Evolutionary conservation across 2,113 vertebrate genomes (phyloP), one percentile per base, ranked within the genome.

Genomic region (Machaerirhynchus nigripectus): DNA sequence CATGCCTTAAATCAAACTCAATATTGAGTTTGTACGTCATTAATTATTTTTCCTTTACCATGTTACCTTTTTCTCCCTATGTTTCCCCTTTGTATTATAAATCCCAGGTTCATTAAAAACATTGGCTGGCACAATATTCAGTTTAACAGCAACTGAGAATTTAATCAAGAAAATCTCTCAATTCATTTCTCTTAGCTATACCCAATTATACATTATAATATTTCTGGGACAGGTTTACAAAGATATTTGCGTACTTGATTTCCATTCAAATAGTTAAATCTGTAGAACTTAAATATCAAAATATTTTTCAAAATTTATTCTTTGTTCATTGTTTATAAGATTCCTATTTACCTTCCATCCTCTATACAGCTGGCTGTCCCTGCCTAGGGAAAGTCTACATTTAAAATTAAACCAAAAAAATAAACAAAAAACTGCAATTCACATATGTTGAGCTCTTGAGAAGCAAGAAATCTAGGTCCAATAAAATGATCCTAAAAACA

Each of bases 341-440:
- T 28, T 56, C 10, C 15, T 67, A 14, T 74, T 86, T 80, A 37
- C 27, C 15, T 71, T 75, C 9, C 14, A 49, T 60, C 5, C 27
- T 23, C 5, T 18, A 39, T 33, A 24, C 2, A 75, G 52, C 2
- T 0, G 1, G 1, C 16, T 52, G 18, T 40, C 27, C 18, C 12
- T 57, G 1, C 1, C 8, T 27, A 46, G 6, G 37, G 37, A 84
- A 61, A 78, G 50, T 15, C 17, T 67, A 18, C 5, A 19, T 22
- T 27, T 19, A 64, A 69, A 59, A n/a, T 1, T 10, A 64, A 80
- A 35, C 1, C 6, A 69, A 31, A 5, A 44, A 55, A 65, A 11
- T 8, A 50, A 23, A 44, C 9, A 60, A 84, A 47, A 57, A n/a
- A 3, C 0, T 0, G 1, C 0, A 0, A 31, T 39, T 69, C 18